phyloP scores from a whole-genome alignment of 92 coral and sea anemone genomes.

The Porites rus region DNA sequence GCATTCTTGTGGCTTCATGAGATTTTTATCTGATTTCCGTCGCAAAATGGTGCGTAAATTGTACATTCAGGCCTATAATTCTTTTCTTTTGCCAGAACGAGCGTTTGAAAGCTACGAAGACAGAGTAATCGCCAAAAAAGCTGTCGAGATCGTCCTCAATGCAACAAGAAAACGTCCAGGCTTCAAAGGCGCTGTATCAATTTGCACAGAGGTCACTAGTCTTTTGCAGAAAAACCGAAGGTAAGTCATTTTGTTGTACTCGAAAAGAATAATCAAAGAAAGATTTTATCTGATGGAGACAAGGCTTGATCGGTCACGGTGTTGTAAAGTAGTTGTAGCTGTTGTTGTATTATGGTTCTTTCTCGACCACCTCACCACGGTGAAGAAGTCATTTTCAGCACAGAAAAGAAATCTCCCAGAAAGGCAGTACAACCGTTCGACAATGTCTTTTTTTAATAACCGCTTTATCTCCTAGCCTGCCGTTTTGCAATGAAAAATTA shows the following conservation, averaged over 20 bases:
- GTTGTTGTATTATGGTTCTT: no score
- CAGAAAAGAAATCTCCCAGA: neutral
- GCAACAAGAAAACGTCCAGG: slow-evolving; percentile 57
- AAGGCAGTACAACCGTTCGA: no score
- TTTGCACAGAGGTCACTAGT: slow-evolving; percentile 70
- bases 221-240: slow-evolving; percentile 55
- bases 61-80: neutral
- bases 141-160: slow-evolving; percentile 72
- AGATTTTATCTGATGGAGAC: neutral
- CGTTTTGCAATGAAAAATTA: no score
- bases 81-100: neutral
- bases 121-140: slow-evolving; percentile 60
- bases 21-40: slow-evolving; percentile 1
- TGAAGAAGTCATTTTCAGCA: no score
- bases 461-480: no score
- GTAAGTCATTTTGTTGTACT: slow-evolving; percentile 14
- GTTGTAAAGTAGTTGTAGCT: neutral
- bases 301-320: neutral
- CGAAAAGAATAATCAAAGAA: neutral
- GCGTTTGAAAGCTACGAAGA: slow-evolving; percentile 41
- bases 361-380: no score
- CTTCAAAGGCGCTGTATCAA: slow-evolving; percentile 52
- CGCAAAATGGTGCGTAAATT: slow-evolving; percentile 10
- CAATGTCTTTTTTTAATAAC: no score
- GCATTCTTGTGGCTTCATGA: slow-evolving; percentile 23